These are phyloP conservation scores for Pseudomyrmex sp. DNA, from an alignment of 1,140 invertebrate genomes.

Conservation along the genomic window DNA sequence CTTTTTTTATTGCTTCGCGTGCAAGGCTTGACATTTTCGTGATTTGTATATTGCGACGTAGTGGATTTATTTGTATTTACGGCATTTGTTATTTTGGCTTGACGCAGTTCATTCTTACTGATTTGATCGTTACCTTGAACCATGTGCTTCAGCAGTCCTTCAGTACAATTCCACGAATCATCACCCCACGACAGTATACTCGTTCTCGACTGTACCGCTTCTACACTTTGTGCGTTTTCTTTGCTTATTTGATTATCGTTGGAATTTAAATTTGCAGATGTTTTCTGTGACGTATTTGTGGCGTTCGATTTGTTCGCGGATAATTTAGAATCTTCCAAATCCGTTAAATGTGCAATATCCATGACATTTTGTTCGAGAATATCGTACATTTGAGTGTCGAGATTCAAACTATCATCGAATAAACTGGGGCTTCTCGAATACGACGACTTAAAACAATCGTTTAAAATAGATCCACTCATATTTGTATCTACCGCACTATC, in stretches of 20 bases:
- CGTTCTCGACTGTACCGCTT: background rate
- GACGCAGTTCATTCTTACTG: conserved; percentile 24
- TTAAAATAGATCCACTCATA: conserved; percentile 3
- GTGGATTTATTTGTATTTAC: conserved; percentile 40
- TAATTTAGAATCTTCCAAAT: conserved; percentile 70
- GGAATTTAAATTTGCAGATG: background rate
- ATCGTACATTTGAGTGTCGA: conserved; percentile 80
- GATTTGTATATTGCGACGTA: background rate
- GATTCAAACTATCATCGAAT: conserved; percentile 80
- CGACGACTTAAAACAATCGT: conserved; percentile 7
- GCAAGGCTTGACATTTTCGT: background rate
- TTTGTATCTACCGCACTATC: background rate
- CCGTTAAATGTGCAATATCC: conserved; percentile 69
- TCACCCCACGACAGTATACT: conserved; percentile 73
- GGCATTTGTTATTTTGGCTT: conserved; percentile 39
- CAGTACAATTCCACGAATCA: conserved; percentile 77
- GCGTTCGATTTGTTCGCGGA: conserved; percentile 3
- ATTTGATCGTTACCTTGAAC: conserved; percentile 31
- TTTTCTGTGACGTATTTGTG: conserved; percentile 1
- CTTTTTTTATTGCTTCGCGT: conserved; percentile 20
- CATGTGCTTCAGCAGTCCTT: conserved; percentile 53
- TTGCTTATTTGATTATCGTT: background rate
- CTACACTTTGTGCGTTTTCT: background rate
- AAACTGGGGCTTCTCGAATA: conserved; percentile 76
- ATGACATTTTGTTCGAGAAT: conserved; percentile 81